These are phyloP conservation scores for Chamaedrilus cognettii DNA, from an alignment of 2,888 invertebrate genomes.

Conservation along the genomic window DNA sequence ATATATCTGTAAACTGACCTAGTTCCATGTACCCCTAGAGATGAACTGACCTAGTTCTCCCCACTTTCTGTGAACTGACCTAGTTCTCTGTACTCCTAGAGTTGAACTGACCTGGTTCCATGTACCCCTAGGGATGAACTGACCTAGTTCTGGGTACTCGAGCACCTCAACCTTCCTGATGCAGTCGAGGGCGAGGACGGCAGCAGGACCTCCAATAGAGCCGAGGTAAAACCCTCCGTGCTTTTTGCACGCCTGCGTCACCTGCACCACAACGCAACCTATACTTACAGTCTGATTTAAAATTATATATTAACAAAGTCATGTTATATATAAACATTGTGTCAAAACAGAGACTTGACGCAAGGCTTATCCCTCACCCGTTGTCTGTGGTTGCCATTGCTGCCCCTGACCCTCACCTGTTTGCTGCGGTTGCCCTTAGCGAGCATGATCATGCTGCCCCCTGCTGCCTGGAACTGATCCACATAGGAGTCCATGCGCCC, in stretches of 20 bases:
- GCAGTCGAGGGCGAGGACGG: constrained; percentile 59
- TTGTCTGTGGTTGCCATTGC: neutral
- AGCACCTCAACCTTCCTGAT: constrained; percentile 60
- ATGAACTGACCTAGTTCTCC: constrained; percentile 54
- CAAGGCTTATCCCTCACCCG: too few relatives aligned
- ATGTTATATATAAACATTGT: too few relatives aligned
- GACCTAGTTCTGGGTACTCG: constrained; percentile 59
- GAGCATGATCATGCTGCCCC: constrained; percentile 59
- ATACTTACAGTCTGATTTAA: too few relatives aligned
- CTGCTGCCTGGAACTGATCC: constrained; percentile 56
- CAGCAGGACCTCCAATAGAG: constrained; percentile 60
- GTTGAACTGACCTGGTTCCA: too few relatives aligned
- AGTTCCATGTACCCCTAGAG: too few relatives aligned
- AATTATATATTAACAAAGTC: too few relatives aligned
- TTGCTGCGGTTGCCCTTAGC: constrained; percentile 57
- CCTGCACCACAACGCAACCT: too few relatives aligned
- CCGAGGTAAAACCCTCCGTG: constrained; percentile 60
- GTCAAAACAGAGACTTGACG: too few relatives aligned
- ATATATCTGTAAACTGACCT: too few relatives aligned
- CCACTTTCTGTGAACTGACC: too few relatives aligned
- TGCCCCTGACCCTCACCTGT: constrained; percentile 15
- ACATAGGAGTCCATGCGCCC: constrained; percentile 61
- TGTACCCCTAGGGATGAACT: too few relatives aligned
- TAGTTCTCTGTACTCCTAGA: too few relatives aligned
- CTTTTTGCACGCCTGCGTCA: constrained; percentile 58